A percentile compares a stretch with the other conserved stretches of the same genome.
phyloP scores from a whole-genome alignment of 1,140 invertebrate species.

The Berghia stephanieae region DNA sequence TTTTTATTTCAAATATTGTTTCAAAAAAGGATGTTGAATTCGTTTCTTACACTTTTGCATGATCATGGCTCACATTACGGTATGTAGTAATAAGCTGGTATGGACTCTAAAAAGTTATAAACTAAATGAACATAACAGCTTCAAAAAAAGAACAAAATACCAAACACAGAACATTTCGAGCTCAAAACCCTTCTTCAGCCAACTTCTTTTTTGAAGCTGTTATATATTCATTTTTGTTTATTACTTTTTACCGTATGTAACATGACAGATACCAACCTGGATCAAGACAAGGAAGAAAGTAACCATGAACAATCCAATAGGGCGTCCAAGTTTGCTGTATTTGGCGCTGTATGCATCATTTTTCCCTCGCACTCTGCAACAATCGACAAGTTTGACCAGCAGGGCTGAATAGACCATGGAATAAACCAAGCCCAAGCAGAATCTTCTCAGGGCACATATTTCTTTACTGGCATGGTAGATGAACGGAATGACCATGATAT shows the following conservation, averaged over 20 bases:
- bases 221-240: not conserved
- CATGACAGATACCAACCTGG: conserved; percentile 46
- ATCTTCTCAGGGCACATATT: conserved; percentile 67
- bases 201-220: not conserved
- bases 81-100: too few species aligned
- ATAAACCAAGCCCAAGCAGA: conserved; percentile 67
- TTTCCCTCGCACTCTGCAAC: conserved; percentile 62
- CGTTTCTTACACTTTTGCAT: too few species aligned
- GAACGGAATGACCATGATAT: conserved; percentile 68
- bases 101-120: too few species aligned
- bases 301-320: conserved; percentile 66
- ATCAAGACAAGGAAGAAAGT: conserved; percentile 64
- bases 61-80: too few species aligned
- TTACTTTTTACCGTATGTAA: not conserved
- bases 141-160: not conserved
- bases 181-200: not conserved
- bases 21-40: too few species aligned
- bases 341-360: conserved; percentile 56
- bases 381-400: conserved; percentile 69
- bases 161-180: not conserved
- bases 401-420: conserved; percentile 67
- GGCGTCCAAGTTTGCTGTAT: conserved; percentile 61
- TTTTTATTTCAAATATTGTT: too few species aligned
- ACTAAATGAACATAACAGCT: too few species aligned
- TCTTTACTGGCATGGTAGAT: conserved; percentile 66